These are phyloP conservation scores for Folsomia candida DNA, from an alignment of 2,888 invertebrate species.

Conservation along the genomic window DNA sequence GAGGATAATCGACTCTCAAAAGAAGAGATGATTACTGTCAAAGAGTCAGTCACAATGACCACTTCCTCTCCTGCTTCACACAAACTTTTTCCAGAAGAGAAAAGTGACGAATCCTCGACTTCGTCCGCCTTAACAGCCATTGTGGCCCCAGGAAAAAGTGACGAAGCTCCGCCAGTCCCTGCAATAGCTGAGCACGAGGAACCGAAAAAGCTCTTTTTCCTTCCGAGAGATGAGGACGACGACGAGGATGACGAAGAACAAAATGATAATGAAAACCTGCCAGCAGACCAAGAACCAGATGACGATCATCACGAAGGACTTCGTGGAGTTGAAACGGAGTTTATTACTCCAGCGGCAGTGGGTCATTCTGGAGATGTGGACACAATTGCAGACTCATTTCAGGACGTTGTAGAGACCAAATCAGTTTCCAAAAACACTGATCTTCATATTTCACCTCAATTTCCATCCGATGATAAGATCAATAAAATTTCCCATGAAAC, in stretches of 20 bases:
- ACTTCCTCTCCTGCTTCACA: neutral
- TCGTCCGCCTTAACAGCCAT: conserved; percentile 22
- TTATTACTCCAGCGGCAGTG: conserved; percentile 46
- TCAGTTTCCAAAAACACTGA: neutral
- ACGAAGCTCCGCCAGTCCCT: neutral
- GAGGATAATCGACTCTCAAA: conserved; percentile 15
- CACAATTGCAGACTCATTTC: conserved; percentile 25
- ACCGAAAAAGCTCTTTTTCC: conserved; percentile 33
- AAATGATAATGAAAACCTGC: conserved; percentile 10
- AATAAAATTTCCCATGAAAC: conserved; percentile 11
- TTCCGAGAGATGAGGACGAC: conserved; percentile 40
- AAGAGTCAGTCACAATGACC: neutral
- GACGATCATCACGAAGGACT: neutral
- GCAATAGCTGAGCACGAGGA: conserved; percentile 17
- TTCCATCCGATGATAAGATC: neutral
- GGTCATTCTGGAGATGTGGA: conserved; percentile 44
- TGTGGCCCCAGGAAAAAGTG: conserved; percentile 11
- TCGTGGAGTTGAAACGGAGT: conserved; percentile 32
- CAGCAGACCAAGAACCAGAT: neutral
- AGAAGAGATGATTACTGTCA: neutral
- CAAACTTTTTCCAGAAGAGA: neutral
- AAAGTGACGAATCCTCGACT: conserved; percentile 18
- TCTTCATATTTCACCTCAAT: neutral
- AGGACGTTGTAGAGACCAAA: neutral
- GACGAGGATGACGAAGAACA: conserved; percentile 31